These are phyloP conservation scores for Reticulitermes lucifugus DNA, from an alignment of 2,888 invertebrate genomes.

Conservation along the genomic window DNA sequence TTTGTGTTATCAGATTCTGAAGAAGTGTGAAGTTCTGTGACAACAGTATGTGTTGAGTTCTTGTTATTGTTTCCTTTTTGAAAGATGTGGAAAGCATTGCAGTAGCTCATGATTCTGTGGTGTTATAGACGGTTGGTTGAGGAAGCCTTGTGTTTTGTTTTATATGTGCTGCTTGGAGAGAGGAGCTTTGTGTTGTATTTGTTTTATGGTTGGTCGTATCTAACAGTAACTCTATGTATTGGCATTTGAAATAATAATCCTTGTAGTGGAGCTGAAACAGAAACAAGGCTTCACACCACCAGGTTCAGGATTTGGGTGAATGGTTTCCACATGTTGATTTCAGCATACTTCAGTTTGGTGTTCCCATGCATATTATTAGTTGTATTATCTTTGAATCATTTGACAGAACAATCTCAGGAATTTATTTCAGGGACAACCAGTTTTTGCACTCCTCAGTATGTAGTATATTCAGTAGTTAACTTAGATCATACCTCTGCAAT, in stretches of 20 bases:
- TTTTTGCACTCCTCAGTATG: constrained; percentile 35
- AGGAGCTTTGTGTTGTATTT: background rate
- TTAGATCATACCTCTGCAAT: constrained; percentile 12
- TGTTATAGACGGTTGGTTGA: background rate
- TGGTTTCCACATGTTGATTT: background rate
- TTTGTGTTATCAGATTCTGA: background rate
- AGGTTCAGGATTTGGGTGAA: background rate
- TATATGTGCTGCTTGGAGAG: background rate
- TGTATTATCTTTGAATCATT: constrained; percentile 28
- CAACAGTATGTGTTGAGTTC: background rate
- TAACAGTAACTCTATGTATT: background rate
- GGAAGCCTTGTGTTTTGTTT: background rate
- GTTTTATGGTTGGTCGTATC: background rate
- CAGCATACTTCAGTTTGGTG: background rate
- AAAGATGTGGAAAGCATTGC: background rate
- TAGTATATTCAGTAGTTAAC: constrained; percentile 32
- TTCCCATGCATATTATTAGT: background rate
- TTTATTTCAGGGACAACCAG: constrained; percentile 46
- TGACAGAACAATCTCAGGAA: constrained; percentile 49
- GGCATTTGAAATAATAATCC: background rate
- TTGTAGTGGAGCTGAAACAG: background rate
- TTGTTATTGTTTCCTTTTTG: constrained; percentile 5
- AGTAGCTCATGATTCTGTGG: background rate
- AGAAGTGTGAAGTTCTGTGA: background rate
- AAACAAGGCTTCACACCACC: background rate